These are phyloP conservation scores for Nomada ferruginata DNA, from an alignment of 2,888 invertebrate species.

Conservation along the genomic window DNA sequence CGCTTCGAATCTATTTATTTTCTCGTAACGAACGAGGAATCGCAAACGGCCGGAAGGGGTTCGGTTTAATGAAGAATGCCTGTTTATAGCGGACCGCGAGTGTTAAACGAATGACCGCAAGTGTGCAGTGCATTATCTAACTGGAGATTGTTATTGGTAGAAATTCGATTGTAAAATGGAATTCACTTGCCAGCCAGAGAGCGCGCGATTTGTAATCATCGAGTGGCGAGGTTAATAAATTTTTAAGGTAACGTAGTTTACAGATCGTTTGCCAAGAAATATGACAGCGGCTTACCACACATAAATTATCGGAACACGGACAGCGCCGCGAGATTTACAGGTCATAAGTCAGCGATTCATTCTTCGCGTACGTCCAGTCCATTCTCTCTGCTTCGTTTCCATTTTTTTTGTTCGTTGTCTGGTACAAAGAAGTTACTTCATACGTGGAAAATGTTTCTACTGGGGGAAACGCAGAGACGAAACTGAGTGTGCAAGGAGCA, in stretches of 20 bases:
- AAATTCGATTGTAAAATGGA: slow-evolving; percentile 14
- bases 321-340: slow-evolving; percentile 72
- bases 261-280: slow-evolving; percentile 55
- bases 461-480: no score
- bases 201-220: slow-evolving; percentile 46
- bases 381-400: not conserved
- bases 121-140: no score
- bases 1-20: no score
- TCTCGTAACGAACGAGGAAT: no score
- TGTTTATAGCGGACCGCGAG: slow-evolving; percentile 1
- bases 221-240: slow-evolving; percentile 69
- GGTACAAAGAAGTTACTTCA: no score
- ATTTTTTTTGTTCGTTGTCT: no score
- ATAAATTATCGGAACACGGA: slow-evolving; percentile 70
- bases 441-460: no score
- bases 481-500: no score
- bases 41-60: no score
- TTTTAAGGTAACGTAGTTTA: slow-evolving; percentile 62
- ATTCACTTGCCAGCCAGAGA: not conserved
- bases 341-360: slow-evolving; percentile 68
- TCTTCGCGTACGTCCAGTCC: not conserved
- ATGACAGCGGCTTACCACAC: slow-evolving; percentile 72
- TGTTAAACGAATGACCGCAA: not conserved
- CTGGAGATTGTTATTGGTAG: not conserved
- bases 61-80: not conserved